These are phyloP conservation scores for Antechinus stuartii DNA, from an alignment of 2,113 vertebrate species.

Conservation along the genomic window DNA sequence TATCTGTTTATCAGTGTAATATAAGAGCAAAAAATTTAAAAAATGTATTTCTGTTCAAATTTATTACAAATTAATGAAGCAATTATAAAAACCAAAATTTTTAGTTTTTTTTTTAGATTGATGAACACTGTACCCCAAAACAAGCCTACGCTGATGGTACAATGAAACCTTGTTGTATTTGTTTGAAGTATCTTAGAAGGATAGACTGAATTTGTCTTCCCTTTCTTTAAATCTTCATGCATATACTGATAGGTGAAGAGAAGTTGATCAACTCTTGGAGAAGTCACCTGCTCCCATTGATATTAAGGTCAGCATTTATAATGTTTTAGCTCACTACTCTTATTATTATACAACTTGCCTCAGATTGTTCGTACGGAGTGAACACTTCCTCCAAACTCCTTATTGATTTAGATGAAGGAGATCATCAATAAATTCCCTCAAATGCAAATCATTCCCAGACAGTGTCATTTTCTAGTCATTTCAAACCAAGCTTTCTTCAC, in stretches of 20 bases:
- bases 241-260: not conserved
- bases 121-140: not conserved
- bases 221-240: not conserved
- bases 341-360: not conserved
- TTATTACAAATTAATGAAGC: not conserved
- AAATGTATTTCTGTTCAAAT: not conserved
- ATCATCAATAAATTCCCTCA: not conserved
- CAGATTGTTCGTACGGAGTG: not conserved
- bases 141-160: not conserved
- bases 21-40: too few relatives aligned
- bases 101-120: not conserved
- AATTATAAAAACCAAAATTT: not conserved
- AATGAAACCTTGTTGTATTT: not conserved
- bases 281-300: not conserved
- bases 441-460: not conserved
- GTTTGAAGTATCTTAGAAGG: not conserved
- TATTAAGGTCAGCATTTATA: not conserved
- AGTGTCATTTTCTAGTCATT: not conserved
- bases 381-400: not conserved
- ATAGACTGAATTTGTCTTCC: not conserved
- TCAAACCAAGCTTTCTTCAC: not conserved
- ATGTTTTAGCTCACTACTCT: not conserved
- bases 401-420: not conserved
- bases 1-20: too few relatives aligned
- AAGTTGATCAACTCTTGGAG: not conserved